phyloP scores from a whole-genome alignment of 1,140 invertebrate genomes.

The Pteromalus puparum region DNA sequence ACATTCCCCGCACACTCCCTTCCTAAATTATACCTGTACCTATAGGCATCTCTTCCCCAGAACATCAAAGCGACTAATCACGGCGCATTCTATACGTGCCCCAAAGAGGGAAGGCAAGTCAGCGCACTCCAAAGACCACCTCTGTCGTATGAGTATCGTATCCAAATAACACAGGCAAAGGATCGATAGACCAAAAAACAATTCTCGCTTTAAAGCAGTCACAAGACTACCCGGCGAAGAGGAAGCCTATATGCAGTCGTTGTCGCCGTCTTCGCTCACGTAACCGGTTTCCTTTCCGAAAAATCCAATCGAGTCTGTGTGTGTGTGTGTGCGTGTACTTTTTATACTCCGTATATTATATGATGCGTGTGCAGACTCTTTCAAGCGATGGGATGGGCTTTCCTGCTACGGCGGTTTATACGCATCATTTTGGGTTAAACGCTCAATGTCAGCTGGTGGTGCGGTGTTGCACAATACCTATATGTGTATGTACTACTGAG shows the following conservation, averaged over 20 bases:
- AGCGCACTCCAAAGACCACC: too few species aligned
- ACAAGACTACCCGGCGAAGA: not conserved
- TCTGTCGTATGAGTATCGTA: not conserved
- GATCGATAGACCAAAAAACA: slow-evolving; percentile 29
- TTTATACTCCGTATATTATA: too few species aligned
- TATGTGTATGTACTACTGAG: too few species aligned
- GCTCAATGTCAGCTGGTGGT: too few species aligned
- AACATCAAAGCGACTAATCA: not conserved
- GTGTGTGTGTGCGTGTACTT: too few species aligned
- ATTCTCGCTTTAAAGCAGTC: slow-evolving; percentile 1
- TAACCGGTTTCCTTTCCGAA: slow-evolving; percentile 34
- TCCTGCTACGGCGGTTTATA: too few species aligned
- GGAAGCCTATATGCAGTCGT: not conserved
- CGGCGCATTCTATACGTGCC: not conserved
- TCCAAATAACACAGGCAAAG: too few species aligned
- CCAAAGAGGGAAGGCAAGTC: not conserved
- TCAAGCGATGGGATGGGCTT: too few species aligned
- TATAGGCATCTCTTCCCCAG: too few species aligned
- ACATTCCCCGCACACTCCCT: not conserved
- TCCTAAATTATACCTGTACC: not conserved
- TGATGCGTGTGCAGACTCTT: too few species aligned
- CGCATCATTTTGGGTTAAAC: too few species aligned
- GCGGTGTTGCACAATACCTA: too few species aligned
- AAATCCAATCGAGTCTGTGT: slow-evolving; percentile 6
- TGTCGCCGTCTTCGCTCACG: slow-evolving; percentile 3